Percentiles rank a stretch among this genome's conserved stretches.
Conservation (phyloP, 1,140 invertebrate genomes). For the Trichogramma pretiosum region DNA sequence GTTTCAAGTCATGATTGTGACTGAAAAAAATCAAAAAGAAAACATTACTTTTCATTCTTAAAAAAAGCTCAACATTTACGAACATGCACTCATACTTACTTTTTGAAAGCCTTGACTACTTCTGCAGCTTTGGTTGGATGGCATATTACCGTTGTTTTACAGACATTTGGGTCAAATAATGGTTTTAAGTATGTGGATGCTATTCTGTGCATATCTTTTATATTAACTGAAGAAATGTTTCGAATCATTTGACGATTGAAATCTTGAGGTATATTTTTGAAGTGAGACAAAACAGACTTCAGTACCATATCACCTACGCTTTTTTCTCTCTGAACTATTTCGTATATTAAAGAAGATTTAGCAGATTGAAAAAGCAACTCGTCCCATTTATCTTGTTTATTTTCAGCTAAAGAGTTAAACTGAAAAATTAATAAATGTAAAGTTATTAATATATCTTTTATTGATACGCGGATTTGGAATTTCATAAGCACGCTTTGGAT, state of each 20-base stretch:
- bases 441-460: background rate
- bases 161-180: conserved; percentile 52
- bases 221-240: conserved; percentile 58
- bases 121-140: conserved; percentile 66
- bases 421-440: conserved; percentile 36
- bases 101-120: conserved; percentile 54
- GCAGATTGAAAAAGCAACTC: conserved; percentile 69
- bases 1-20: conserved; percentile 41
- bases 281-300: conserved; percentile 64
- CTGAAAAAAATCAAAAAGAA: conserved; percentile 32
- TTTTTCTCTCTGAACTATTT: conserved; percentile 72
- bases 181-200: conserved; percentile 60
- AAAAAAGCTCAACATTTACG: conserved; percentile 2
- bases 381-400: conserved; percentile 57
- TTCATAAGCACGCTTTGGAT: too few species aligned
- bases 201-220: conserved; percentile 56
- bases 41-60: conserved; percentile 4
- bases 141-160: conserved; percentile 62
- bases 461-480: background rate
- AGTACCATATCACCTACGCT: conserved; percentile 62
- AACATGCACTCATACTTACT: conserved; percentile 48
- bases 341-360: conserved; percentile 74
- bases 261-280: conserved; percentile 55
- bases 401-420: conserved; percentile 56
- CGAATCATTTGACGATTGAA: conserved; percentile 65